These are phyloP conservation scores for Invenusta paracnida DNA, from an alignment of 2,888 invertebrate species.

Conservation along the genomic window DNA sequence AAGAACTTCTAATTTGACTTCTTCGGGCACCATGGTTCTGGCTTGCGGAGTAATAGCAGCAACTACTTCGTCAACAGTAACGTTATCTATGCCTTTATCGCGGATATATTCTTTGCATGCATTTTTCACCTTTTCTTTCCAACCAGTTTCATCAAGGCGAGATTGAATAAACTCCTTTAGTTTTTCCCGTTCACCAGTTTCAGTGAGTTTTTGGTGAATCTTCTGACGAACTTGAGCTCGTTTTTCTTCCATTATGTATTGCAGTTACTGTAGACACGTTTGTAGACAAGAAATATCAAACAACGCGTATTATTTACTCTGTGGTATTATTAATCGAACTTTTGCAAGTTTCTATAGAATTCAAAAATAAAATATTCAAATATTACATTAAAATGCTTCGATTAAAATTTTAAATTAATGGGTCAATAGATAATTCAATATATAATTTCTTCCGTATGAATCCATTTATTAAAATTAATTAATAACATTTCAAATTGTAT, in stretches of 20 bases:
- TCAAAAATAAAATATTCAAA: too few relatives aligned
- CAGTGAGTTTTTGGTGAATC: conserved; percentile 35
- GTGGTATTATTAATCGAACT: too few relatives aligned
- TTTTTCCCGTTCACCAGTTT: conserved; percentile 34
- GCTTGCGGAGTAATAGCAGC: conserved; percentile 30
- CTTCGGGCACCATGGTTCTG: conserved; percentile 30
- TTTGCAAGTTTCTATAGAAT: too few relatives aligned
- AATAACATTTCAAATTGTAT: too few relatives aligned
- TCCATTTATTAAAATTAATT: too few relatives aligned
- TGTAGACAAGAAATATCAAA: too few relatives aligned
- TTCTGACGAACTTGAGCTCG: conserved; percentile 32
- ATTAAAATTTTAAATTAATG: too few relatives aligned
- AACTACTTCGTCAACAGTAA: conserved; percentile 32
- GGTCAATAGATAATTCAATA: too few relatives aligned
- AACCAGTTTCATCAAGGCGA: conserved; percentile 32
- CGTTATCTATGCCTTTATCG: conserved; percentile 33
- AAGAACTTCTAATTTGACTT: conserved; percentile 30
- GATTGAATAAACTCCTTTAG: conserved; percentile 33
- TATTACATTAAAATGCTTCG: too few relatives aligned
- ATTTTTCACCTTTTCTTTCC: conserved; percentile 35
- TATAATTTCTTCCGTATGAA: too few relatives aligned
- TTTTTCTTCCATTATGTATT: conserved; percentile 33
- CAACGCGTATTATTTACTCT: too few relatives aligned
- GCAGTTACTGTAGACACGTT: background rate
- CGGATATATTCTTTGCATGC: conserved; percentile 37